Conservation (phyloP, 2,113 vertebrate genomes). For the Hemicordylus capensis region DNA sequence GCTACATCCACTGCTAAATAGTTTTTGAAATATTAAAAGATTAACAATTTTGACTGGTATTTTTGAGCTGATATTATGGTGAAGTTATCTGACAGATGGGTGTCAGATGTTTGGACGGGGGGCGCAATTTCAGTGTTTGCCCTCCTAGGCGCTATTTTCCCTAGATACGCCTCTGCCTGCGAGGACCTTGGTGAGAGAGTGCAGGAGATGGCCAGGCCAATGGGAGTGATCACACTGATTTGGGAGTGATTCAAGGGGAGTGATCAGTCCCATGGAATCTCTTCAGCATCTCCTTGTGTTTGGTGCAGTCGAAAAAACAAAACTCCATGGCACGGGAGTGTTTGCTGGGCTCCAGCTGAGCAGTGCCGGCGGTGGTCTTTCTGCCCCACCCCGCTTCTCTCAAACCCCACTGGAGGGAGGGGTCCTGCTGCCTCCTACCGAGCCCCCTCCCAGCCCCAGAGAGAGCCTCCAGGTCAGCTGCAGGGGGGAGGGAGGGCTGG, state of each 20-base stretch:
- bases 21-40: no score
- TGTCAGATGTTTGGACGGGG: no score
- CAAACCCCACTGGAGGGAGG: background rate
- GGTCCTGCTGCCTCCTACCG: background rate
- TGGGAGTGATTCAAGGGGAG: no score
- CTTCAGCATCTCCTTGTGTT: background rate
- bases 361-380: background rate
- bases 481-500: conserved; percentile 55
- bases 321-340: no score
- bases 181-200: background rate
- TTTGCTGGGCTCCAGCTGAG: background rate
- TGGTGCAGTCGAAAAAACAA: background rate
- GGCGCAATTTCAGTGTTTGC: no score
- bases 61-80: no score
- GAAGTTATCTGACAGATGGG: no score
- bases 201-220: background rate
- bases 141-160: no score
- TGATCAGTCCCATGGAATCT: no score
- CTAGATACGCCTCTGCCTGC: no score
- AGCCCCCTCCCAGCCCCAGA: conserved; percentile 1
- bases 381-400: background rate
- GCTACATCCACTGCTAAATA: no score
- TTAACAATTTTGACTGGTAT: no score
- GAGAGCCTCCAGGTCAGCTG: conserved; percentile 72
- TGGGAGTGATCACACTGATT: background rate